phyloP scores from a whole-genome alignment of 2,113 vertebrate genomes.

The Atherinomorus stipes region DNA sequence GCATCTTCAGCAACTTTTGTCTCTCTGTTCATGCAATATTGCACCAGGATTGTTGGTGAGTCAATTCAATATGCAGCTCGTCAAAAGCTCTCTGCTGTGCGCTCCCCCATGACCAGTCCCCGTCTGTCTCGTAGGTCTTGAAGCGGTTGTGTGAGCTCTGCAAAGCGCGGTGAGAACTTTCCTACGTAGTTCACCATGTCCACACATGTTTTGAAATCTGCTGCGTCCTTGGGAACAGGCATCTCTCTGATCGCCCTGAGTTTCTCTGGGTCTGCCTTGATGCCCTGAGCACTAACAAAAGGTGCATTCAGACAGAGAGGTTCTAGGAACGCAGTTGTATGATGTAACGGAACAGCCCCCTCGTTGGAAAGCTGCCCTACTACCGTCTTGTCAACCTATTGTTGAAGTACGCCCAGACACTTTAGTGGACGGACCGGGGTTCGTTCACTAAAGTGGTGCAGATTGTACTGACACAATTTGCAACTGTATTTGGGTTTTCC shows the following conservation, averaged over 20 bases:
- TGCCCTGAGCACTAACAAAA: neutral
- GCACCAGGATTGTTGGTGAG: neutral
- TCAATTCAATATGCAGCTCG: neutral
- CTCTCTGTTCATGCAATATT: neutral
- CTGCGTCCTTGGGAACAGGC: neutral
- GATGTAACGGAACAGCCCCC: too few relatives aligned
- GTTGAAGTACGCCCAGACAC: too few relatives aligned
- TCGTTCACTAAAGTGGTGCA: too few relatives aligned
- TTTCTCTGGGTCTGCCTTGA: constrained; percentile 1
- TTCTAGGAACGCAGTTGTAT: too few relatives aligned
- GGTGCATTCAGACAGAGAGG: too few relatives aligned
- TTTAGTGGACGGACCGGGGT: too few relatives aligned
- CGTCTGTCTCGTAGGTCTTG: neutral
- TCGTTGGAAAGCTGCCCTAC: too few relatives aligned
- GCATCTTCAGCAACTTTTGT: neutral
- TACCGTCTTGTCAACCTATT: too few relatives aligned
- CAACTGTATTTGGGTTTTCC: too few relatives aligned
- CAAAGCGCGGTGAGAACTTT: neutral
- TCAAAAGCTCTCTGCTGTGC: neutral
- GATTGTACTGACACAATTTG: too few relatives aligned
- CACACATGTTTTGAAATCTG: constrained; percentile 10
- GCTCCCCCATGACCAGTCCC: neutral
- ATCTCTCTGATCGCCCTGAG: neutral
- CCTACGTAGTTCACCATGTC: neutral
- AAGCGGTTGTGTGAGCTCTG: constrained; percentile 5